phyloP scores from a whole-genome alignment of 2,113 vertebrate species.

The Fregetta grallaria region DNA sequence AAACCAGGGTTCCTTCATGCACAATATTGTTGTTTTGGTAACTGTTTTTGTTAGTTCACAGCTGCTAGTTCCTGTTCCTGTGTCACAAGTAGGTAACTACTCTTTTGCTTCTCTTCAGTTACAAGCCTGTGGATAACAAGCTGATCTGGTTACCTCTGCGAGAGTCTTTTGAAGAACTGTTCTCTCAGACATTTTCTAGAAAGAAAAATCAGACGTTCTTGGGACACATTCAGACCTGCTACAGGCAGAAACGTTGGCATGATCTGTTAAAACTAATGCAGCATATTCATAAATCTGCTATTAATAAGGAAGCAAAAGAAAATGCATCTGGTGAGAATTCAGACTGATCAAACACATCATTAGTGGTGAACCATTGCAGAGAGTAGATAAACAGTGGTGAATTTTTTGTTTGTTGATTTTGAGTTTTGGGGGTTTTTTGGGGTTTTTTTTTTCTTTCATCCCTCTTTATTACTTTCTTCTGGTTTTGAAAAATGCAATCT shows the following conservation, averaged over 20 bases:
- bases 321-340: constrained; percentile 79
- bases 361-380: neutral
- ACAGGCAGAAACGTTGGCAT: constrained; percentile 91
- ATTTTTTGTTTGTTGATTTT: neutral
- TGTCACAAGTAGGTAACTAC: neutral
- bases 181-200: constrained; percentile 92
- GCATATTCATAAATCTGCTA: constrained; percentile 90
- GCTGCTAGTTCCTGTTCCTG: neutral
- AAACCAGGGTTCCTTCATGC: neutral
- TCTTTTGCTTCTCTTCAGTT: constrained; percentile 73
- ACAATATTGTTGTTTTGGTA: neutral
- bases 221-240: constrained; percentile 96
- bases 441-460: fast-evolving
- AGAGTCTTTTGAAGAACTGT: constrained; percentile 94
- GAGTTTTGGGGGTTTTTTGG: neutral
- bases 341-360: neutral
- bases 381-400: neutral
- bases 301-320: constrained; percentile 82
- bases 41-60: neutral
- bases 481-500: neutral
- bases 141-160: constrained; percentile 91
- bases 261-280: constrained; percentile 95
- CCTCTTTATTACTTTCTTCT: neutral
- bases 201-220: constrained; percentile 95
- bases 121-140: constrained; percentile 93